These are phyloP conservation scores for Rallus limicola DNA, from an alignment of 2,113 vertebrate species.

Conservation along the genomic window DNA sequence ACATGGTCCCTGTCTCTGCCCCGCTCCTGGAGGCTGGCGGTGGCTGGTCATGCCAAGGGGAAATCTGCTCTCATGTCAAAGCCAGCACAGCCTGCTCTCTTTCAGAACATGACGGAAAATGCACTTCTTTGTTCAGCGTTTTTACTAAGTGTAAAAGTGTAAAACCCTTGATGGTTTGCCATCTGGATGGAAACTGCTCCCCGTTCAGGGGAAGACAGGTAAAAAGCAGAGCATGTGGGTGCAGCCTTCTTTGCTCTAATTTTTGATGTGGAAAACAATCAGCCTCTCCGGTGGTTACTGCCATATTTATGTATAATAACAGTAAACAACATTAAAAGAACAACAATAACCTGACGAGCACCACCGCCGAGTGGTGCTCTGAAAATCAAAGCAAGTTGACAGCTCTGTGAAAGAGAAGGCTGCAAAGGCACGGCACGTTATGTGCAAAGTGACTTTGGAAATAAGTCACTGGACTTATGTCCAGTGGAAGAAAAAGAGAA, in stretches of 20 bases:
- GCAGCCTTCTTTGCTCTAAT: background rate
- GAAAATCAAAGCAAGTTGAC: background rate
- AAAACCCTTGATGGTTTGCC: slow-evolving; percentile 55
- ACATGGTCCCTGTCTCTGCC: background rate
- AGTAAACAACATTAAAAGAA: slow-evolving; percentile 7
- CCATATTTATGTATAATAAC: background rate
- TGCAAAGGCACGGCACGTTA: background rate
- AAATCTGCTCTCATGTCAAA: background rate
- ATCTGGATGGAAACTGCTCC: slow-evolving; percentile 46
- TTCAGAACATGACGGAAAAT: slow-evolving; percentile 57
- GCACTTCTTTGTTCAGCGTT: slow-evolving; percentile 43
- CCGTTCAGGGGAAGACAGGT: background rate
- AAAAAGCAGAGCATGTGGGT: background rate
- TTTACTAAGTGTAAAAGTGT: slow-evolving; percentile 62
- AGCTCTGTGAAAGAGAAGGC: background rate
- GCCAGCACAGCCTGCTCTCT: slow-evolving; percentile 28
- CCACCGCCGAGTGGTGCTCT: background rate
- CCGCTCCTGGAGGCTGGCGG: background rate
- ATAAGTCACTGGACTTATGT: background rate
- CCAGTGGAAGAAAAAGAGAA: too few relatives aligned
- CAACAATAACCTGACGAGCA: background rate
- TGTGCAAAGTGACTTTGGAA: background rate
- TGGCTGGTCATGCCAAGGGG: background rate
- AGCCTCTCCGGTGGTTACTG: background rate
- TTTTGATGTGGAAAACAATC: slow-evolving; percentile 36